Percentiles rank a stretch among this genome's conserved stretches.
Conservation (phyloP, 2,888 invertebrate genomes). For the Pachycephus smyrnensis region DNA sequence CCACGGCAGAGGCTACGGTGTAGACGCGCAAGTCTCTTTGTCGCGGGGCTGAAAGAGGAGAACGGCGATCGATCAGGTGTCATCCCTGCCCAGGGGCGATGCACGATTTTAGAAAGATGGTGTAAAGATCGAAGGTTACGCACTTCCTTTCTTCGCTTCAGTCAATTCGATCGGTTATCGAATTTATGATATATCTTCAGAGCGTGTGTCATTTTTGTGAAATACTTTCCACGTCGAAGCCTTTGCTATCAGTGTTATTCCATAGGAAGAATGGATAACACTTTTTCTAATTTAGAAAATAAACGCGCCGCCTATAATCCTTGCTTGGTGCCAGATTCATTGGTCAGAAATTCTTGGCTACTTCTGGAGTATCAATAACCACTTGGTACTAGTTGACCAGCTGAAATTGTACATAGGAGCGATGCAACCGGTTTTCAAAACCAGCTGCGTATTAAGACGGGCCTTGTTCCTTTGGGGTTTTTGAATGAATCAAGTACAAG, state of each 20-base stretch:
- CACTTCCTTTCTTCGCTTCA: background rate
- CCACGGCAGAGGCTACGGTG: constrained; percentile 8
- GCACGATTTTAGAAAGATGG: constrained; percentile 4
- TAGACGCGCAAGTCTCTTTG: constrained; percentile 31
- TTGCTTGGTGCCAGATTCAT: background rate
- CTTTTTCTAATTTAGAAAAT: background rate
- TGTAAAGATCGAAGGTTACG: constrained; percentile 6
- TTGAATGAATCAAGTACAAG: background rate
- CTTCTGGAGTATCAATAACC: background rate
- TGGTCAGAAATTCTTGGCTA: background rate
- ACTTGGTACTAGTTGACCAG: background rate
- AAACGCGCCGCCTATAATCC: background rate
- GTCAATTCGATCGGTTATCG: background rate
- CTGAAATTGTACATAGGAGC: background rate
- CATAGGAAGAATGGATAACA: background rate
- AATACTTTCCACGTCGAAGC: background rate
- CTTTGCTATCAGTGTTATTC: background rate
- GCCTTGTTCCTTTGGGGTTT: background rate
- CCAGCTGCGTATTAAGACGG: background rate
- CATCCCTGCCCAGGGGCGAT: constrained; percentile 36
- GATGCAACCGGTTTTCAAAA: background rate
- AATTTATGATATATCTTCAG: background rate
- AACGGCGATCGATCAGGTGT: constrained; percentile 42
- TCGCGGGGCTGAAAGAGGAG: constrained; percentile 25
- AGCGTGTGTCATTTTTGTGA: background rate